Base-by-base conservation (phyloP, 2,888 invertebrate species). In the Orthonychiurus folsomi region DNA sequence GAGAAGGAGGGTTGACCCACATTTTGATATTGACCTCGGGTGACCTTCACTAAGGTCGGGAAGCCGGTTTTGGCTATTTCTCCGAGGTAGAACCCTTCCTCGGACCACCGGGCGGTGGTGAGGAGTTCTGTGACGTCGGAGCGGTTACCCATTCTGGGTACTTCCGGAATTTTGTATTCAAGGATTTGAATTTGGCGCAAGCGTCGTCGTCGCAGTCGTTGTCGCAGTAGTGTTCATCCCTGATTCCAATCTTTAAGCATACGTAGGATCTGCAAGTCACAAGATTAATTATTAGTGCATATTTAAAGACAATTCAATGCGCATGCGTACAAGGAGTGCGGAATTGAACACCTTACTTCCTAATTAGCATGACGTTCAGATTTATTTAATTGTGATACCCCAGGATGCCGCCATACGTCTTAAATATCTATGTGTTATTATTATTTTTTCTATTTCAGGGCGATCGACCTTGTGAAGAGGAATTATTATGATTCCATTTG, bases 21-120 rank as follows among this genome's bases (percentile, higher is more conserved):
- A 63, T 88, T 89, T 70, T 89, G 87, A 80, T 93, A 94, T 77
- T 93, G 93, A 69, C 95, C 94, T 78, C 93, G 93, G 74, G 90
- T 88, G 75, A 94, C 89, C 78, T 92, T 92, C 63, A 91, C 89
- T 72, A 93, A 86, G 73, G 86, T 86, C 18, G 94, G 94, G 65
- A 79, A 88, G 77, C 63, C 85, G 20, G 52, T 12, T 88, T 75
- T 74, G 80, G 67, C 64, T 21, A 86, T 86, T 76, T 88, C 86
- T 63, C 86, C 81, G 53, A 87, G 82, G 76, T 87, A 86, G 73
- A 82, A 82, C 62, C 85, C 86, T 74, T 87, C 87, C 75, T 87
- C 87, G 63, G 84, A 82, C 83, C 83, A 80, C 75, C 87, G 83
- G 65, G 89, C 87, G 71, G 89, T 89, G 76, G 89, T 89, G 78